Evolutionary conservation across 2,888 invertebrate species (phyloP).

Genomic region (Apodemia zela): DNA sequence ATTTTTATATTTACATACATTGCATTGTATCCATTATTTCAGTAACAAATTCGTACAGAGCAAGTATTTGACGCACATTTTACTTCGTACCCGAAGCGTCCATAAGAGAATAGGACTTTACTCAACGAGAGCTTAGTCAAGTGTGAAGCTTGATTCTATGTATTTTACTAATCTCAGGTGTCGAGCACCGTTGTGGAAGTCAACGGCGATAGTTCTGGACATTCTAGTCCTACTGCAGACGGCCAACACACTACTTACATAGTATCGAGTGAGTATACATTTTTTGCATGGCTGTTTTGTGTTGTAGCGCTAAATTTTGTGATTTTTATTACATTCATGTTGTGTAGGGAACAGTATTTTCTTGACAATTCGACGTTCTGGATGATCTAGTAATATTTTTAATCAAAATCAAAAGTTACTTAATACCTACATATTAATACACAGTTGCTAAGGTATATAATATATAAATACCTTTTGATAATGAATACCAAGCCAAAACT

Average conservation of each 20-base stretch:
- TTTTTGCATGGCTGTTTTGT: slow-evolving; percentile 17
- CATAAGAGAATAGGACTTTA: not conserved
- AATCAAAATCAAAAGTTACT: too few relatives aligned
- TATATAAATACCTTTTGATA: too few relatives aligned
- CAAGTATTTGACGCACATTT: not conserved
- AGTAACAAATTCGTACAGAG: not conserved
- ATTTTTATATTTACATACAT: too few relatives aligned
- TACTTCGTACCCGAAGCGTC: not conserved
- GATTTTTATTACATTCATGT: not conserved
- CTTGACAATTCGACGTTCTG: not conserved
- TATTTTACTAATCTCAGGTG: slow-evolving; percentile 46
- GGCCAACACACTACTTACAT: slow-evolving; percentile 83
- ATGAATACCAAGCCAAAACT: too few relatives aligned
- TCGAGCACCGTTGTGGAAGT: slow-evolving; percentile 69
- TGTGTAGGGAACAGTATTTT: not conserved
- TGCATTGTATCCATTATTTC: not conserved
- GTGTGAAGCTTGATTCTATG: not conserved
- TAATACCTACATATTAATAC: too few relatives aligned
- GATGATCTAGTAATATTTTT: not conserved
- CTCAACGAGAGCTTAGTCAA: not conserved
- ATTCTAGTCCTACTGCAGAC: slow-evolving; percentile 74
- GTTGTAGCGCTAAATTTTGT: slow-evolving; percentile 25
- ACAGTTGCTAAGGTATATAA: too few relatives aligned
- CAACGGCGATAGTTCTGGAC: slow-evolving; percentile 79
- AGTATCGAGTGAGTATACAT: slow-evolving; percentile 82